Percentiles rank a stretch among this genome's conserved stretches.
These are phyloP conservation scores for Daphoenositta chrysoptera DNA, from an alignment of 2,113 vertebrate species.

Conservation along the genomic window DNA sequence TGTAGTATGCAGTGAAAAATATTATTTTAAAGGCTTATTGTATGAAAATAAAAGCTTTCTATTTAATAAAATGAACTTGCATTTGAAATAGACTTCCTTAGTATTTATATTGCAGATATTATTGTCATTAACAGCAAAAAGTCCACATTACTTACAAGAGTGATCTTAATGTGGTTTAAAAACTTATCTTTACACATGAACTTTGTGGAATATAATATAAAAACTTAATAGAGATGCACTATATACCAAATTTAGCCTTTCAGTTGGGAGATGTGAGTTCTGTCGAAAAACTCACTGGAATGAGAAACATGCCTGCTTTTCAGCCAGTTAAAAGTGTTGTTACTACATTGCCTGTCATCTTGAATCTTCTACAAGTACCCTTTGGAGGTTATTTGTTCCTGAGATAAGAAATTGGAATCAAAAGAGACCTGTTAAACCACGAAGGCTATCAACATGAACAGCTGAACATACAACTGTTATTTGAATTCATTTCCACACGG, in stretches of 20 bases:
- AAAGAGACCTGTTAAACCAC: neutral
- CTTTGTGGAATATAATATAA: neutral
- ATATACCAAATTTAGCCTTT: neutral
- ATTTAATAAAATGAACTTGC: neutral
- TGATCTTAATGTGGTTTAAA: neutral
- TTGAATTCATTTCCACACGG: neutral
- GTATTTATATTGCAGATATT: neutral
- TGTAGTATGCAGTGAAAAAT: neutral
- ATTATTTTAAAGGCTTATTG: neutral
- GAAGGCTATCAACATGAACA: neutral
- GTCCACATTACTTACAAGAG: neutral
- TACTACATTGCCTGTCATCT: neutral
- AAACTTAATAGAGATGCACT: neutral
- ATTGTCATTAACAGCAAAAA: neutral
- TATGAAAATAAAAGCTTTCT: neutral
- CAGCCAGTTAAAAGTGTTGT: neutral
- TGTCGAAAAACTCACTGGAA: neutral
- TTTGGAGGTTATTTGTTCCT: neutral
- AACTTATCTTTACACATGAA: neutral
- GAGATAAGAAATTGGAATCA: neutral
- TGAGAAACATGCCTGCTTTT: neutral
- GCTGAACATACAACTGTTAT: neutral
- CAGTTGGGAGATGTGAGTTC: neutral
- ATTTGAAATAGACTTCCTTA: neutral
- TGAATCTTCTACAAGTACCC: neutral